phyloP scores from a whole-genome alignment of 1,140 invertebrate species.

The Probaryconus sp. region DNA sequence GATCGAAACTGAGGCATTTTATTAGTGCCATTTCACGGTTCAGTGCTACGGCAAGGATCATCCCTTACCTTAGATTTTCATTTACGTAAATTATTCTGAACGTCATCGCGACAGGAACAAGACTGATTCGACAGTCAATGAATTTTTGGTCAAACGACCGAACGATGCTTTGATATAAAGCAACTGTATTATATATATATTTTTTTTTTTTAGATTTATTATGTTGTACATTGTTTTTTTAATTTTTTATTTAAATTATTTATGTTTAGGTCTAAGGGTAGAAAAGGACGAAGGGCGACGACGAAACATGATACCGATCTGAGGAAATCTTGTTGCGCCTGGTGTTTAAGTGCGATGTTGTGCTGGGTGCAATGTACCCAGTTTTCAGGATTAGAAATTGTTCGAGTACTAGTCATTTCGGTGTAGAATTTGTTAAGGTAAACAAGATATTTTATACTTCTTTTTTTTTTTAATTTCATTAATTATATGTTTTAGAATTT shows the following conservation, averaged over 20 bases:
- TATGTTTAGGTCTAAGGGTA: constrained; percentile 27
- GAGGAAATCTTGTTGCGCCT: constrained; percentile 17
- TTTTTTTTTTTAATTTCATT: too few relatives aligned
- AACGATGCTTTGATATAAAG: neutral
- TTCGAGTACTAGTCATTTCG: too few relatives aligned
- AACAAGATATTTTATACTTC: too few relatives aligned
- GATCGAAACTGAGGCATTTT: constrained; percentile 46
- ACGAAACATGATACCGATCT: neutral
- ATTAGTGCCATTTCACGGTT: constrained; percentile 13
- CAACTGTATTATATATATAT: too few relatives aligned
- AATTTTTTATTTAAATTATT: constrained; percentile 45
- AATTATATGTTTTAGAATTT: too few relatives aligned
- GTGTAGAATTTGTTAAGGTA: too few relatives aligned
- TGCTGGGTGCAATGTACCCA: too few relatives aligned
- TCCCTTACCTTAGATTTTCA: neutral
- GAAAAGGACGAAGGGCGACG: neutral
- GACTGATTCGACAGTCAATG: neutral
- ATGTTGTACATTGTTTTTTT: constrained; percentile 26
- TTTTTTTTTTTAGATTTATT: too few relatives aligned
- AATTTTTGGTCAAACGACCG: neutral
- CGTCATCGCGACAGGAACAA: neutral
- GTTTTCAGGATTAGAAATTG: too few relatives aligned
- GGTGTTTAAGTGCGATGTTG: too few relatives aligned
- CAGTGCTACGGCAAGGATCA: neutral
- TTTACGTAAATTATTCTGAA: constrained; percentile 31